These are phyloP conservation scores for Xestoiulus laeticollis DNA, from an alignment of 2,888 invertebrate species.

Conservation along the genomic window DNA sequence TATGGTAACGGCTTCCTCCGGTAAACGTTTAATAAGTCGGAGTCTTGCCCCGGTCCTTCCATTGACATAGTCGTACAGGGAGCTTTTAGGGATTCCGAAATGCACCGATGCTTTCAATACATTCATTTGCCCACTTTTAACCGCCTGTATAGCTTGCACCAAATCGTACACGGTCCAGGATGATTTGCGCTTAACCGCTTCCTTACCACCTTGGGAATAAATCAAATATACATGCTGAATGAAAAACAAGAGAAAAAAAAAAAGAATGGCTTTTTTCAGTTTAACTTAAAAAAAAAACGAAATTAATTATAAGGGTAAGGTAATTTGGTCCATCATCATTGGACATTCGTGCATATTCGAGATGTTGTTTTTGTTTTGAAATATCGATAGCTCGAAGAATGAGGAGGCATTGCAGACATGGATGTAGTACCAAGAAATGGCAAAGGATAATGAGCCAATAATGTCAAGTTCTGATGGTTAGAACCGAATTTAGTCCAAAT, in stretches of 20 bases:
- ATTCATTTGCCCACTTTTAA: conserved; percentile 53
- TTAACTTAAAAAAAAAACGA: conserved; percentile 25
- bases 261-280: neutral
- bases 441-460: neutral
- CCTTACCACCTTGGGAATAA: conserved; percentile 48
- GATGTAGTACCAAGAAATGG: conserved; percentile 13
- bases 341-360: neutral
- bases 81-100: conserved; percentile 54
- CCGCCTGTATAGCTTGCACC: conserved; percentile 53
- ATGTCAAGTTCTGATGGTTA: too few species aligned
- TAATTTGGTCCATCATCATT: neutral
- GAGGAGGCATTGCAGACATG: neutral
- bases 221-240: conserved; percentile 32
- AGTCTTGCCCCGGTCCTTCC: conserved; percentile 52
- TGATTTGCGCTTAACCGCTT: conserved; percentile 42
- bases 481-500: too few species aligned
- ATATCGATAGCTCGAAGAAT: neutral
- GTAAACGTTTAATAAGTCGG: conserved; percentile 45
- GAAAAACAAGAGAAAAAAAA: conserved; percentile 17
- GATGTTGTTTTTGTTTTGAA: neutral
- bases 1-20: conserved; percentile 39
- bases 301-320: neutral
- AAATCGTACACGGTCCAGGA: conserved; percentile 53
- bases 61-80: conserved; percentile 53
- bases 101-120: conserved; percentile 48